phyloP scores from a whole-genome alignment of 2,888 invertebrate genomes.

The Drosophila paranaensis region DNA sequence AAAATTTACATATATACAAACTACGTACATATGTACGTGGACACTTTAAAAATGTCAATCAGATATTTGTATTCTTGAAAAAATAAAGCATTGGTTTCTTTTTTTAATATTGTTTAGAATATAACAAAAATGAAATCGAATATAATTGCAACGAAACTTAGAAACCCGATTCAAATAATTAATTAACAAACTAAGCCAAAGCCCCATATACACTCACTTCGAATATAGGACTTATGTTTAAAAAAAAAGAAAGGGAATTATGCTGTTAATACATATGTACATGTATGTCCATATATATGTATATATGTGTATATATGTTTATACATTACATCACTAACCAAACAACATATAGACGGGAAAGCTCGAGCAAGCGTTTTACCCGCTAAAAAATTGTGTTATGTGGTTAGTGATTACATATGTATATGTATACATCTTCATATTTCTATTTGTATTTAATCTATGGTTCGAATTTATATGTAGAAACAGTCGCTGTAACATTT shows the following conservation, averaged over 20 bases:
- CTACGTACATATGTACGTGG: too few species aligned
- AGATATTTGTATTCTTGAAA: too few species aligned
- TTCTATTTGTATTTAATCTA: slow-evolving; percentile 53
- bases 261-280: slow-evolving; percentile 7
- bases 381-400: too few species aligned
- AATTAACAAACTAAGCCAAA: slow-evolving; percentile 30
- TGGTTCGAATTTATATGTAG: slow-evolving; percentile 71
- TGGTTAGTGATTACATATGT: neutral
- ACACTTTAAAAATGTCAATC: too few species aligned
- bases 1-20: too few species aligned
- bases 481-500: slow-evolving; percentile 55
- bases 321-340: neutral
- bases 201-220: slow-evolving; percentile 38
- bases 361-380: too few species aligned
- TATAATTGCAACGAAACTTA: slow-evolving; percentile 60
- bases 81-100: neutral
- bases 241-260: slow-evolving; percentile 39
- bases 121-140: slow-evolving; percentile 38
- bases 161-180: slow-evolving; percentile 26
- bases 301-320: neutral
- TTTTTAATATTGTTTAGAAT: neutral
- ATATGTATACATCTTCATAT: slow-evolving; percentile 30
- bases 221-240: slow-evolving; percentile 40
- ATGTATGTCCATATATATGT: slow-evolving; percentile 8
- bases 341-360: neutral